These are phyloP conservation scores for Brotula barbata DNA, from an alignment of 2,797 vertebrate species.

Conservation along the genomic window DNA sequence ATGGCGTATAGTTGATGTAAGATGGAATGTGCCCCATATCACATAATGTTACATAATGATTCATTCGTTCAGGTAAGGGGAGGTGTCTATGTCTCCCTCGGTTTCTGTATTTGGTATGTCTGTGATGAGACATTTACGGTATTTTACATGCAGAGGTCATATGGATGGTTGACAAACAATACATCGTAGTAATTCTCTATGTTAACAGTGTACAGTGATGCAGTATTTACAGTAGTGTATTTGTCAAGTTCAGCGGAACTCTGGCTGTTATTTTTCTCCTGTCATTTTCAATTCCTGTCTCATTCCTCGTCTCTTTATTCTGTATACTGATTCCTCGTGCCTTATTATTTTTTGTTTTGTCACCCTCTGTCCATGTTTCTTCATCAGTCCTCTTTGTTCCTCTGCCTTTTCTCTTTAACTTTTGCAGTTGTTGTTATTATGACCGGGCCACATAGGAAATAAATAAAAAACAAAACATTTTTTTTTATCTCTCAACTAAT, in stretches of 20 bases:
- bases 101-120: no score
- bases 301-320: slow-evolving; percentile 17
- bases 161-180: no score
- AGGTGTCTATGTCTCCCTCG: no score
- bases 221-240: no score
- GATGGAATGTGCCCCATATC: neutral
- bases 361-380: slow-evolving; percentile 25
- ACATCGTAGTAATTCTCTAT: no score
- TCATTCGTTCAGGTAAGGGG: no score
- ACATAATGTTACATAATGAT: no score
- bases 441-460: slow-evolving; percentile 16
- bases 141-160: no score
- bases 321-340: slow-evolving; percentile 39
- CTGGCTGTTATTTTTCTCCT: slow-evolving; percentile 1
- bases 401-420: neutral
- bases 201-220: no score
- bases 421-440: slow-evolving; percentile 14
- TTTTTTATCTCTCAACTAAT: slow-evolving; percentile 13
- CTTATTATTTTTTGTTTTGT: slow-evolving; percentile 47
- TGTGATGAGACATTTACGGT: no score
- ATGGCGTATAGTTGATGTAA: slow-evolving; percentile 34
- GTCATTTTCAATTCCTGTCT: slow-evolving; percentile 1
- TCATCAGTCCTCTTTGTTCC: neutral
- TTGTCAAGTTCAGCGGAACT: no score
- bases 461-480: slow-evolving; percentile 26